Evolutionary conservation across 2,888 invertebrate genomes (phyloP).

Genomic region (Germaria angustata): DNA sequence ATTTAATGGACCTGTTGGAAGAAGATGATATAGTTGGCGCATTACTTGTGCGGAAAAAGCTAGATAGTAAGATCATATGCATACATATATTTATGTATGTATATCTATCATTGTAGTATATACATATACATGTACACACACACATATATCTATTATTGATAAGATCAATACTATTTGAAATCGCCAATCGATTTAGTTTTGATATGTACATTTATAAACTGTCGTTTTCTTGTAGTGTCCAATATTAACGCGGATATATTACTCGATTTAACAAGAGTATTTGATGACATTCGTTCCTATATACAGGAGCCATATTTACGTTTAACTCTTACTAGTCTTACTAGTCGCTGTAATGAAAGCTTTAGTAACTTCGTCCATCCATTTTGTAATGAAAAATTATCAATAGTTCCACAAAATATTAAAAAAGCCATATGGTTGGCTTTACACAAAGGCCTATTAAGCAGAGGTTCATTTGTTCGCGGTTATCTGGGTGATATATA

Average conservation of each 20-base stretch:
- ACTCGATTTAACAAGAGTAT: constrained; percentile 22
- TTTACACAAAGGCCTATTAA: constrained; percentile 27
- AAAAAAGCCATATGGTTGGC: constrained; percentile 37
- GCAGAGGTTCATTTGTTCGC: constrained; percentile 56
- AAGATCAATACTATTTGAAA: too few relatives aligned
- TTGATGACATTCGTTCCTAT: background rate
- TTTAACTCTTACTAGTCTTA: background rate
- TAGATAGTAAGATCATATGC: constrained; percentile 13
- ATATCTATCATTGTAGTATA: too few relatives aligned
- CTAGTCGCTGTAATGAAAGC: too few relatives aligned
- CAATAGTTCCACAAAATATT: constrained; percentile 41
- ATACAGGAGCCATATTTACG: constrained; percentile 15
- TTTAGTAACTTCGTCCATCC: background rate
- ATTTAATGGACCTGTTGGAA: constrained; percentile 57
- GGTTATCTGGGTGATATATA: constrained; percentile 64
- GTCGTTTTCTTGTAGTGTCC: background rate
- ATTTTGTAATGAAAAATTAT: constrained; percentile 22
- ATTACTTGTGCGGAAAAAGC: constrained; percentile 14
- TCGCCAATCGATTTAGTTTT: too few relatives aligned
- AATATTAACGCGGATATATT: constrained; percentile 12
- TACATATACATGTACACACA: too few relatives aligned
- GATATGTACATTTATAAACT: too few relatives aligned
- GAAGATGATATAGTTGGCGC: constrained; percentile 39
- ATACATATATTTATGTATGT: background rate
- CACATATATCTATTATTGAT: too few relatives aligned